A percentile compares a stretch with the other conserved stretches of the same genome.
phyloP scores from a whole-genome alignment of 2,113 vertebrate genomes.

The Varanus komodoensis region DNA sequence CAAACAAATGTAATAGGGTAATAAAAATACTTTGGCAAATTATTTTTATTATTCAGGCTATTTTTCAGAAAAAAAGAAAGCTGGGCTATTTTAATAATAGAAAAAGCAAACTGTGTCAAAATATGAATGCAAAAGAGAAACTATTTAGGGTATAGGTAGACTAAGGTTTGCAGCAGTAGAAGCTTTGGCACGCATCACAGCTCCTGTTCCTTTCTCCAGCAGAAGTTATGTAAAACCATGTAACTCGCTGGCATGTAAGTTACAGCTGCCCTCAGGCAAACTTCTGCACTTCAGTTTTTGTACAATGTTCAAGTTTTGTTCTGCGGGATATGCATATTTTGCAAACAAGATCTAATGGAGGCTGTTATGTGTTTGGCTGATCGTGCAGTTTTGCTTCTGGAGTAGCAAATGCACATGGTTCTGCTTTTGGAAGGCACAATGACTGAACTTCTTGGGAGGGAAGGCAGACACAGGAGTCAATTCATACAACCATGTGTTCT shows the following conservation, averaged over 20 bases:
- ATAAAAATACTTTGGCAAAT: neutral
- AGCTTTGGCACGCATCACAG: neutral
- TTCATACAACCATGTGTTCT: neutral
- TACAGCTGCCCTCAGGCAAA: conserved; percentile 23
- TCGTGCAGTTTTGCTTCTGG: conserved; percentile 17
- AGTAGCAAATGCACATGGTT: neutral
- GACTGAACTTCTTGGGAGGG: conserved; percentile 1
- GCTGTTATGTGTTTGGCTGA: conserved; percentile 36
- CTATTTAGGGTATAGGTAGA: neutral
- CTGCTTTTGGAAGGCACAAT: conserved; percentile 24
- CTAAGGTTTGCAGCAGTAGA: neutral
- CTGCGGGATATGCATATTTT: conserved; percentile 31
- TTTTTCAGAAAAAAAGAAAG: neutral
- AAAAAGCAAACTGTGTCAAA: neutral
- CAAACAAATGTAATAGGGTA: neutral
- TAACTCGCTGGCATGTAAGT: conserved; percentile 32
- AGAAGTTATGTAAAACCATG: conserved; percentile 29
- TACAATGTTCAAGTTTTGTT: conserved; percentile 26
- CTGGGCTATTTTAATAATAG: neutral
- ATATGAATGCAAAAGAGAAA: neutral
- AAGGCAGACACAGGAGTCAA: neutral
- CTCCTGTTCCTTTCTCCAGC: neutral
- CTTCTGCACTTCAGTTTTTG: conserved; percentile 13
- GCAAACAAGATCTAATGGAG: conserved; percentile 33
- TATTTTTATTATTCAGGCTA: neutral